Percentiles rank a stretch among this genome's conserved stretches.
Conservation (phyloP, 2,113 vertebrate species). For the Pithys albifrons region DNA sequence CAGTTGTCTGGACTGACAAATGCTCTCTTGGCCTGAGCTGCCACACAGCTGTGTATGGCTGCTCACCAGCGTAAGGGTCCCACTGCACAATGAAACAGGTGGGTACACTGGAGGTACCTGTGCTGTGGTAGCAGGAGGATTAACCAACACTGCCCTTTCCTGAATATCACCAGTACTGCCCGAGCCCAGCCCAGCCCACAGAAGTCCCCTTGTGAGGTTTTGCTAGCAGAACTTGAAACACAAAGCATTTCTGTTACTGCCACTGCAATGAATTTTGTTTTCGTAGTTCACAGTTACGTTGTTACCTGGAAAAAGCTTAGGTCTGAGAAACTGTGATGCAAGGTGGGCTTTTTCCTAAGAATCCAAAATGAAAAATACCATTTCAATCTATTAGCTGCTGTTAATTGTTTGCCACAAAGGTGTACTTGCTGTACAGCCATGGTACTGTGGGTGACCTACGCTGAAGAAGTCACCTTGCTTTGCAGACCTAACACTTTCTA, state of each 20-base stretch:
- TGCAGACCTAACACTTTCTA: not conserved
- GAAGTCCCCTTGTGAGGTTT: not conserved
- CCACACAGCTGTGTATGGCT: accelerated
- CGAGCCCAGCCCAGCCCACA: not conserved
- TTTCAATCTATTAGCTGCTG: not conserved
- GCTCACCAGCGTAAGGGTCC: not conserved
- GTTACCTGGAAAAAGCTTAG: not conserved
- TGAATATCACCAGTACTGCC: accelerated
- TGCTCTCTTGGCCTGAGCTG: not conserved
- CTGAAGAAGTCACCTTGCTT: not conserved
- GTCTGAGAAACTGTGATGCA: not conserved
- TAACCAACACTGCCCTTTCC: not conserved
- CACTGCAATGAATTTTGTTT: not conserved
- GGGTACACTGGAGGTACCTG: not conserved
- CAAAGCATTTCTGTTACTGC: not conserved
- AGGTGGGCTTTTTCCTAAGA: not conserved
- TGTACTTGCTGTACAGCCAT: not conserved
- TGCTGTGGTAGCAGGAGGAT: not conserved
- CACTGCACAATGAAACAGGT: accelerated
- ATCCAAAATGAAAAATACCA: not conserved
- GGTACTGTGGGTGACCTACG: accelerated
- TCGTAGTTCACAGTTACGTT: not conserved
- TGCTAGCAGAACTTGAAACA: not conserved
- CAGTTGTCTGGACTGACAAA: not conserved
- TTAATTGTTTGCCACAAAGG: not conserved